Conservation (phyloP, 2,888 invertebrate genomes). For the Sussaba pulchella region DNA sequence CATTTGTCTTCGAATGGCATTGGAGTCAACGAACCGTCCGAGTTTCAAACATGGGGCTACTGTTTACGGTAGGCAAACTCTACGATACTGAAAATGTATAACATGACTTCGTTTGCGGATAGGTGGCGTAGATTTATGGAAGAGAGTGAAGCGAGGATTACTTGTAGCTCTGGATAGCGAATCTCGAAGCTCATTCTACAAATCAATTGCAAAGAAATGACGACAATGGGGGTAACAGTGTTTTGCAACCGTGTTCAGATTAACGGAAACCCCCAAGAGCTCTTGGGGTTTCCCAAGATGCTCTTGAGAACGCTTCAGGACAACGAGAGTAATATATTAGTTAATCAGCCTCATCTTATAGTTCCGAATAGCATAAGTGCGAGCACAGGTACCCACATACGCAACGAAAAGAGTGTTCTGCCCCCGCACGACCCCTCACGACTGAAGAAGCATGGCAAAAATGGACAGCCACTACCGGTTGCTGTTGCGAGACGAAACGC, state of each 20-base stretch:
- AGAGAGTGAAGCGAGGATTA: too few relatives aligned
- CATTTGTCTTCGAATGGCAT: slow-evolving; percentile 77
- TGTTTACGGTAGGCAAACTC: slow-evolving; percentile 47
- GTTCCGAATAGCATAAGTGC: slow-evolving; percentile 71
- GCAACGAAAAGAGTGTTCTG: slow-evolving; percentile 73
- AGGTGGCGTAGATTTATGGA: too few relatives aligned
- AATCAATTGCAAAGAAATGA: slow-evolving; percentile 71
- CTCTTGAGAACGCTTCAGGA: slow-evolving; percentile 81
- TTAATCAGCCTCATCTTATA: slow-evolving; percentile 76
- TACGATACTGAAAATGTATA: not conserved
- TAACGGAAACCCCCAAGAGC: slow-evolving; percentile 79
- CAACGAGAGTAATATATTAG: slow-evolving; percentile 81
- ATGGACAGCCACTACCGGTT: slow-evolving; percentile 89
- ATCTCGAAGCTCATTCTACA: not conserved
- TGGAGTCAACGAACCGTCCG: slow-evolving; percentile 74
- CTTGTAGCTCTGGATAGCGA: too few relatives aligned
- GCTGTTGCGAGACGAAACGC: slow-evolving; percentile 96
- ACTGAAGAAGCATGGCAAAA: slow-evolving; percentile 83
- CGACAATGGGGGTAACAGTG: slow-evolving; percentile 82
- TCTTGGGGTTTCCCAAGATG: too few relatives aligned
- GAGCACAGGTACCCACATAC: slow-evolving; percentile 32
- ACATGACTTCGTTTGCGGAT: not conserved
- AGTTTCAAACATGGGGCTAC: slow-evolving; percentile 49
- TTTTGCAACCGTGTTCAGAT: slow-evolving; percentile 80
- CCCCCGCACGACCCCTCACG: slow-evolving; percentile 85